Evolutionary conservation across 1,140 invertebrate species (phyloP).

Genomic region (Drosophila miranda): DNA sequence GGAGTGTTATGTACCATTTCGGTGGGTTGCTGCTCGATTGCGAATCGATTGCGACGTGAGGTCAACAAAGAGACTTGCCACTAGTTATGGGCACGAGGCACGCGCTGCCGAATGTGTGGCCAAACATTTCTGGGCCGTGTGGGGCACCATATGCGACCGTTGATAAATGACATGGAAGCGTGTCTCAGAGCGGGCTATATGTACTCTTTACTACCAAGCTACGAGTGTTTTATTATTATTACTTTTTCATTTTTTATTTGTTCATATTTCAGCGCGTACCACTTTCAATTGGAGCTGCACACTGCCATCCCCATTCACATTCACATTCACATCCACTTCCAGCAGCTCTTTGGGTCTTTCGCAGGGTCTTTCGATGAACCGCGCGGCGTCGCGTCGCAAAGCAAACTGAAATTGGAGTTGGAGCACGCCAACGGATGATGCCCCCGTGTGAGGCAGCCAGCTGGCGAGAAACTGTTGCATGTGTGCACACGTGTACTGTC

Average conservation of each 20-base stretch:
- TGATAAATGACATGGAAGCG: slow-evolving; percentile 49
- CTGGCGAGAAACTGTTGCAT: slow-evolving; percentile 15
- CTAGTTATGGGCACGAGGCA: slow-evolving; percentile 22
- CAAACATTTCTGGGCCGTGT: neutral
- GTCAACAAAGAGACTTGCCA: slow-evolving; percentile 18
- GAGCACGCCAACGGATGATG: neutral
- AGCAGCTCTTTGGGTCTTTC: slow-evolving; percentile 1
- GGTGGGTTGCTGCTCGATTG: slow-evolving; percentile 5
- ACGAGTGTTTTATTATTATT: too few relatives aligned
- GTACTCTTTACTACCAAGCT: too few relatives aligned
- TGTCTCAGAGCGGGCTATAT: slow-evolving; percentile 4
- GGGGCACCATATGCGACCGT: slow-evolving; percentile 5
- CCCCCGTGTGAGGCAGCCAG: slow-evolving; percentile 28
- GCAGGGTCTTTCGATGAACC: slow-evolving; percentile 23
- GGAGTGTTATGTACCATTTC: slow-evolving; percentile 23
- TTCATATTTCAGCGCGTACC: slow-evolving; percentile 36
- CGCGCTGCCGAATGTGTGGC: slow-evolving; percentile 19
- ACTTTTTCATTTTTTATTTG: neutral
- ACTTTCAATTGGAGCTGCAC: slow-evolving; percentile 20
- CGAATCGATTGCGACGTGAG: slow-evolving; percentile 22
- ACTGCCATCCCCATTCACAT: neutral
- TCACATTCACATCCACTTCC: neutral
- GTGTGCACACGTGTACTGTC: neutral
- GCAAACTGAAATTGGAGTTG: slow-evolving; percentile 59
- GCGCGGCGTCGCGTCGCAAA: slow-evolving; percentile 53